These are phyloP conservation scores for Lochmaea capreae DNA, from an alignment of 2,888 invertebrate species.

Conservation along the genomic window DNA sequence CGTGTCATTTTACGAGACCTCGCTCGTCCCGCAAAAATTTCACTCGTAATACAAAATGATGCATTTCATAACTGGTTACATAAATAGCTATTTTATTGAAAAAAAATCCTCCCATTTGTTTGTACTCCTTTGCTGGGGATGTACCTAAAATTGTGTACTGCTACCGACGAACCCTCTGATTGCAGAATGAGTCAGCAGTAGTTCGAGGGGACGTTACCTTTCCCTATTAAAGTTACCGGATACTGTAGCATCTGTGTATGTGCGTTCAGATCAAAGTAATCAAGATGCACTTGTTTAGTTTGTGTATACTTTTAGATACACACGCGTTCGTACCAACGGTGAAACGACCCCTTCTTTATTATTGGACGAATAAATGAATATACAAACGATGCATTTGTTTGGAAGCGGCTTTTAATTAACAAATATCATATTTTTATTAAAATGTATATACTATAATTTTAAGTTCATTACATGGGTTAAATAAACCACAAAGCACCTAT, in stretches of 20 bases:
- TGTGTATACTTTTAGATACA: constrained; percentile 53
- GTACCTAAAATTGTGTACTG: constrained; percentile 34
- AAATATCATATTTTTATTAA: neutral
- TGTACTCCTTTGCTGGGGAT: constrained; percentile 26
- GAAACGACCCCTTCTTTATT: constrained; percentile 26
- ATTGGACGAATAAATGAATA: constrained; percentile 17
- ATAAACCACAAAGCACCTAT: too few species aligned
- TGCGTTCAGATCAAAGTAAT: constrained; percentile 65
- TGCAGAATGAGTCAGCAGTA: constrained; percentile 64
- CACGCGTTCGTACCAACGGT: constrained; percentile 32
- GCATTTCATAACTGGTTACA: too few species aligned
- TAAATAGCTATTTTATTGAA: neutral
- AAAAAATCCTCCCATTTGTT: constrained; percentile 22
- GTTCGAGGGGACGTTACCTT: constrained; percentile 57
- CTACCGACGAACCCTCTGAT: constrained; percentile 58
- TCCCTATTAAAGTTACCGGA: constrained; percentile 63
- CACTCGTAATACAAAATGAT: too few species aligned
- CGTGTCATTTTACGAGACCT: too few species aligned
- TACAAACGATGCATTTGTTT: neutral
- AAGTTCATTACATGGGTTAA: too few species aligned
- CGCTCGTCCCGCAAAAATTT: too few species aligned
- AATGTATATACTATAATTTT: too few species aligned
- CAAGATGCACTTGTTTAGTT: constrained; percentile 66
- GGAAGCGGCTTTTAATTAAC: neutral
- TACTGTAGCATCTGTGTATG: constrained; percentile 64